Evolutionary conservation across 2,888 invertebrate genomes (phyloP).

Genomic region (Prosapia bicincta): DNA sequence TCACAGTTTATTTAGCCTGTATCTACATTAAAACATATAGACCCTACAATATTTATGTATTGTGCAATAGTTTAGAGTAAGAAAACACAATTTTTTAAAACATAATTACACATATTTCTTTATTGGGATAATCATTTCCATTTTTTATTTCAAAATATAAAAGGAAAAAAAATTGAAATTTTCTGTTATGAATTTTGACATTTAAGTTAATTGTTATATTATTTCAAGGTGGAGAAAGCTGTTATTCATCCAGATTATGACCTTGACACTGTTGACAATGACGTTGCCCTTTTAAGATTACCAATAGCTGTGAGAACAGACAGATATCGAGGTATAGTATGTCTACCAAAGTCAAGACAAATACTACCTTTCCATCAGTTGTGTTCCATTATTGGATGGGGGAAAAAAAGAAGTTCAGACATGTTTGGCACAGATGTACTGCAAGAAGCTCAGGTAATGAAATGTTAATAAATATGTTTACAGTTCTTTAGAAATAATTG

Average conservation of each 20-base stretch:
- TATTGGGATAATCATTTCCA: too few relatives aligned
- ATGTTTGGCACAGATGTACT: slow-evolving; percentile 77
- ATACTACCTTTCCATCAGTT: slow-evolving; percentile 59
- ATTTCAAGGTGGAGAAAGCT: slow-evolving; percentile 56
- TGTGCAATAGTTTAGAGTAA: too few relatives aligned
- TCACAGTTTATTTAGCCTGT: too few relatives aligned
- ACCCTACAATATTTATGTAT: too few relatives aligned
- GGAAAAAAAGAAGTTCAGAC: slow-evolving; percentile 73
- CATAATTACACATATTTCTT: too few relatives aligned
- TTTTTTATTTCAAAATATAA: too few relatives aligned
- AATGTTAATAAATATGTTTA: too few relatives aligned
- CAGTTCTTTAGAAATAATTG: too few relatives aligned
- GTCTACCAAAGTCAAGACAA: slow-evolving; percentile 71
- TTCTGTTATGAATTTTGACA: too few relatives aligned
- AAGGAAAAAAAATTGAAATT: too few relatives aligned
- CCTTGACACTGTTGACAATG: slow-evolving; percentile 86
- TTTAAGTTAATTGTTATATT: neutral
- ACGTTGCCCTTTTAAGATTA: slow-evolving; percentile 78
- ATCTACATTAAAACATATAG: too few relatives aligned
- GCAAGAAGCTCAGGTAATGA: slow-evolving; percentile 77
- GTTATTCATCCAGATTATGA: slow-evolving; percentile 84
- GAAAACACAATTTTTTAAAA: too few relatives aligned
- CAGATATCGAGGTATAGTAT: slow-evolving; percentile 58
- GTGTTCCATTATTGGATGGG: slow-evolving; percentile 93
- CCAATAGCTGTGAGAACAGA: slow-evolving; percentile 44